Percentiles rank a stretch among this genome's conserved stretches.
Evolutionary conservation across 2,113 vertebrate species (phyloP).

Genomic region (Pseudorhombus dupliciocellatus): DNA sequence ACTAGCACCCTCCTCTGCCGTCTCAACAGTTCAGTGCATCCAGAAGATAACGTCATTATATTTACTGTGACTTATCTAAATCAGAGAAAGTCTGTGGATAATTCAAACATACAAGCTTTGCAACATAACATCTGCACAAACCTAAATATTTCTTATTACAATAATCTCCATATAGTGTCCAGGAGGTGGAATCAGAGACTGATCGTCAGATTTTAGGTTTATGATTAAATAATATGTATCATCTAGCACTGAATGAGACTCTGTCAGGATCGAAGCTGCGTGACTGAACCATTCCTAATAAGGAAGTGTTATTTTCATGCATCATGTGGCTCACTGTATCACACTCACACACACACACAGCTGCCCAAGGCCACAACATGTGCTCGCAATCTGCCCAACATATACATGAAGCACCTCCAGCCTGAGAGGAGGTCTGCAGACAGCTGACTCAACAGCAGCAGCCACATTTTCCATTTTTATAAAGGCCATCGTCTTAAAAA

Average conservation of each 20-base stretch:
- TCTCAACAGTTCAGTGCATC: not conserved
- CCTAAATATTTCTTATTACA: no score
- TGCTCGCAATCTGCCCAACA: slow-evolving; percentile 8
- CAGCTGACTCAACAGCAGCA: slow-evolving; percentile 14
- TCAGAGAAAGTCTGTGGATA: not conserved
- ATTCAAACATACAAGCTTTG: not conserved
- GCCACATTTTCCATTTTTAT: not conserved
- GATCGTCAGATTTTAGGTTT: no score
- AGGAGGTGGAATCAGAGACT: no score
- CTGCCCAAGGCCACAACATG: slow-evolving; percentile 6
- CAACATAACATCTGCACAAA: no score
- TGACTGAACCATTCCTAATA: no score
- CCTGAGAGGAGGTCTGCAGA: slow-evolving; percentile 5
- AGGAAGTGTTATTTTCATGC: not conserved
- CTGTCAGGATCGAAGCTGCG: not conserved
- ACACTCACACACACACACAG: not conserved
- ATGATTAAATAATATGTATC: no score
- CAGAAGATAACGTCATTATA: not conserved
- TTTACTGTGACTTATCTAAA: not conserved
- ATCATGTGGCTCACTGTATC: slow-evolving; percentile 2
- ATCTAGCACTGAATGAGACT: not conserved
- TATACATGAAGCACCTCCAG: slow-evolving; percentile 1
- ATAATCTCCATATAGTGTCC: no score
- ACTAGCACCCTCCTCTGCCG: no score
- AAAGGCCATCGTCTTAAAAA: not conserved